Conservation (phyloP, 2,888 invertebrate species). For the Cryptocheilus praepositus region DNA sequence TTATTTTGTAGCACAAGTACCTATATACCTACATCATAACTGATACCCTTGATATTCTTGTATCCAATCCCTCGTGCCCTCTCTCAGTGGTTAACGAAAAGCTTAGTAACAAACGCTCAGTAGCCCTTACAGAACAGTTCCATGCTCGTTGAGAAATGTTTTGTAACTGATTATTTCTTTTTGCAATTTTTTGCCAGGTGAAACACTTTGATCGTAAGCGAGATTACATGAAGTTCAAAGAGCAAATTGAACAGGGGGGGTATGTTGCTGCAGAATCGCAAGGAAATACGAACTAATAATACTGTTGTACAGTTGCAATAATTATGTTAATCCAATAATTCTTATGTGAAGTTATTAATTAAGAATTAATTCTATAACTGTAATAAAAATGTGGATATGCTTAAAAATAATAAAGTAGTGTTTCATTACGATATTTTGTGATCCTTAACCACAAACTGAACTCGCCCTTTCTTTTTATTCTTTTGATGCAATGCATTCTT, state of each 20-base stretch:
- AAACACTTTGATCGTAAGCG: slow-evolving; percentile 95
- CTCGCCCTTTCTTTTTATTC: slow-evolving; percentile 13
- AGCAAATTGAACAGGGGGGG: slow-evolving; percentile 89
- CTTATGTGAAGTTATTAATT: slow-evolving; percentile 23
- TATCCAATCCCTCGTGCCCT: too few species aligned
- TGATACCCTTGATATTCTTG: too few species aligned
- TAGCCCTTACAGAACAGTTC: too few species aligned
- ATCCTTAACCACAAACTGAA: slow-evolving; percentile 37
- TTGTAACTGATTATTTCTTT: slow-evolving; percentile 9
- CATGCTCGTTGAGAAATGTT: too few species aligned
- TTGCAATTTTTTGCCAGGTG: slow-evolving; percentile 75
- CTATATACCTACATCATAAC: too few species aligned
- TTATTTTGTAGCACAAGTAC: too few species aligned
- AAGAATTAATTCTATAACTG: slow-evolving; percentile 39
- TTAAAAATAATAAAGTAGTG: slow-evolving; percentile 46
- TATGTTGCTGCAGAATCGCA: slow-evolving; percentile 82
- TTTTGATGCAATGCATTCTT: slow-evolving; percentile 16
- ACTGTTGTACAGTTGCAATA: slow-evolving; percentile 39
- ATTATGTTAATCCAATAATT: slow-evolving; percentile 43
- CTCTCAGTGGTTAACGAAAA: too few species aligned
- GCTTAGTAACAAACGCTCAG: too few species aligned
- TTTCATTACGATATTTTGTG: slow-evolving; percentile 38
- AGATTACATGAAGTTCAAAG: slow-evolving; percentile 91
- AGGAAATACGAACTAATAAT: slow-evolving; percentile 46
- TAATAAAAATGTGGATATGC: slow-evolving; percentile 48